phyloP scores from a whole-genome alignment of 1,140 invertebrate genomes.

The Solen grandis region DNA sequence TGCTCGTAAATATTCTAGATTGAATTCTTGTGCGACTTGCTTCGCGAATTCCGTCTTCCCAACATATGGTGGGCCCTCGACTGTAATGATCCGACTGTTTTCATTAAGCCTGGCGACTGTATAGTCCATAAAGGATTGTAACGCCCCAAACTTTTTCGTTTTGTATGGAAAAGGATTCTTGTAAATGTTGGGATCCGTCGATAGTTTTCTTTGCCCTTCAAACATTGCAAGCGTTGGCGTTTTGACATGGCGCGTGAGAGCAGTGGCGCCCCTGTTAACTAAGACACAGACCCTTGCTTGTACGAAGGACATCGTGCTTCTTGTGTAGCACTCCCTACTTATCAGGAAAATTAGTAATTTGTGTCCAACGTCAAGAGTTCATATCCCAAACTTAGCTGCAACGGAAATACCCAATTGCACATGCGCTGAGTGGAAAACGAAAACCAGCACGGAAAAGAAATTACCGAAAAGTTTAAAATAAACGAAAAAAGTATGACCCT shows the following conservation, averaged over 20 bases:
- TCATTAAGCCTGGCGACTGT: conserved; percentile 65
- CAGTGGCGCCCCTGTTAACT: no score
- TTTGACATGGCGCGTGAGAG: conserved; percentile 11
- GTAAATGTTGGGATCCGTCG: conserved; percentile 26
- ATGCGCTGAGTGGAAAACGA: no score
- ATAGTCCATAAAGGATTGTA: conserved; percentile 1
- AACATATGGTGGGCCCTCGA: conserved; percentile 73
- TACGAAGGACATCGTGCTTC: no score
- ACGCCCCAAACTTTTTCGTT: not conserved
- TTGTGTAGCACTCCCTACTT: no score
- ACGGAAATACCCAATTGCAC: no score
- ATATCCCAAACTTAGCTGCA: no score
- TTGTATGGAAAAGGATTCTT: conserved; percentile 34
- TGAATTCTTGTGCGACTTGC: conserved; percentile 72
- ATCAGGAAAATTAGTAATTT: no score
- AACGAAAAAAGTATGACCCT: no score
- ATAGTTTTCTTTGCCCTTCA: conserved; percentile 39
- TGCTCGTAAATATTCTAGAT: conserved; percentile 68
- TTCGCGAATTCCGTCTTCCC: conserved; percentile 72
- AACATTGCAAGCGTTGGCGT: not conserved
- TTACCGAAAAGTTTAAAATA: no score
- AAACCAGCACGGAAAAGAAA: no score
- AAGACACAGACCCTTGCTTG: no score
- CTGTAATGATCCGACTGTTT: conserved; percentile 70
- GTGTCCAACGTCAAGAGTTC: no score